Base-by-base conservation (phyloP, 2,888 invertebrate species). In the Entomobrya proxima region DNA sequence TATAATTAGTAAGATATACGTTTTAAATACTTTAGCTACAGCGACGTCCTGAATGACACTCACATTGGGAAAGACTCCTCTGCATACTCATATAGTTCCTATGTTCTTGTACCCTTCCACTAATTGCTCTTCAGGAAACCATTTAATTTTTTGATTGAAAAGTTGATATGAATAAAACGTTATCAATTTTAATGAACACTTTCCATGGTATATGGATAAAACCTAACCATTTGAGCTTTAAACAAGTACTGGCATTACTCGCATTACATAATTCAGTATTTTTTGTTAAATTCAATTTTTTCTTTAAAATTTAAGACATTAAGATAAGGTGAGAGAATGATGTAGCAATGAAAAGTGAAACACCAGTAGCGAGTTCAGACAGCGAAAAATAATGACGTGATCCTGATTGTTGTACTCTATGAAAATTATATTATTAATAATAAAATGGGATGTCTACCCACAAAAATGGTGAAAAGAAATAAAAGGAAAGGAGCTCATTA, bases 371-470 rank as follows among this genome's bases (percentile, higher is more conserved):
- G 24, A 40, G 37, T 67, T 67, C 24, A 40, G 40, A 67, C 40
- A 40, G 67, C n/a, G 40, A 67, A 67, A 64, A 61, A 67, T 67
- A 67, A 67, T 21, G 67, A 67, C 67, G 40, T 67, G 40, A 37
- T 67, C 40, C 37, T 40, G 40, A 67, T 67, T 30, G 40, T 30
- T 67, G 21, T n/a, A n/a, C n/a, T n/a, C 40, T 35, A 35, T 9
- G n/a, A n/a, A 61, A 61, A 64, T 37, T 40, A 67, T 24, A 40
- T 40, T 21, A 67, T 21, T 67, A 67, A 67, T n/a, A n/a, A n/a
- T 67, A 21, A 40, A 40, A 24, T 67, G 21, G 24, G 21, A 67
- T 67, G n/a, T n/a, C n/a, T n/a, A n/a, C n/a, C n/a, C n/a, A 24
- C 37, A 67, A 21, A 67, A 13, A 24, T 40, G 40, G n/a, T n/a